Percentiles rank a stretch among this genome's conserved stretches.
phyloP scores from a whole-genome alignment of 2,797 vertebrate genomes.

The Cygnus olor region DNA sequence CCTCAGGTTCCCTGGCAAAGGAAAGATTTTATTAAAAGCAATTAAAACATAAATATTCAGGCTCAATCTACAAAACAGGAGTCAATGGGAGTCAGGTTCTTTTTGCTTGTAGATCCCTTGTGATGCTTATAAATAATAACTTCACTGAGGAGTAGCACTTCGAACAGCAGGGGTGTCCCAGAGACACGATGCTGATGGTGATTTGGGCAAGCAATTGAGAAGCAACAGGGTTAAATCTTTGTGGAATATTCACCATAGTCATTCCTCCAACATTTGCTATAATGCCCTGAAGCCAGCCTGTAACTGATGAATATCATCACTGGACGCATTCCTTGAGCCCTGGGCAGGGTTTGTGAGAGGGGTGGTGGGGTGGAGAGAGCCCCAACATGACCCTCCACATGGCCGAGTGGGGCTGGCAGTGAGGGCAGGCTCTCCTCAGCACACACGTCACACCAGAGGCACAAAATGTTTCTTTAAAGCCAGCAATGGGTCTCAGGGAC shows the following conservation, averaged over 20 bases:
- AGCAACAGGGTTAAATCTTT: background rate
- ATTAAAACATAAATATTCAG: background rate
- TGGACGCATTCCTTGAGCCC: background rate
- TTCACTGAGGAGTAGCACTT: background rate
- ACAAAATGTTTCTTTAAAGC: background rate
- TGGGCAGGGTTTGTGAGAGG: background rate
- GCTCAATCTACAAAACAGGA: background rate
- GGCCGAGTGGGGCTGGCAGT: background rate
- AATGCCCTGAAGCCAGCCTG: background rate
- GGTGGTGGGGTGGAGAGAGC: rapidly evolving
- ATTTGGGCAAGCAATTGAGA: background rate
- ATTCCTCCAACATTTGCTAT: background rate
- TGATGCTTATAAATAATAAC: background rate
- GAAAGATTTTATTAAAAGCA: background rate
- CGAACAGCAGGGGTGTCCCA: background rate
- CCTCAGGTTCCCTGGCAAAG: background rate
- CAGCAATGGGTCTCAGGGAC: background rate
- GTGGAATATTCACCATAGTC: background rate
- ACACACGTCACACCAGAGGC: rapidly evolving
- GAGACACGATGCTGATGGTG: background rate
- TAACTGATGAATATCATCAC: background rate
- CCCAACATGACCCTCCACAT: background rate
- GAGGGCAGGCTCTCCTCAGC: background rate
- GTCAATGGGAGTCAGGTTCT: background rate
- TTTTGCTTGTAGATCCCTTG: background rate